A percentile compares a stretch with the other conserved stretches of the same genome.
Evolutionary conservation across 2,797 vertebrate species (phyloP).

Genomic region (Argyrosomus regius): DNA sequence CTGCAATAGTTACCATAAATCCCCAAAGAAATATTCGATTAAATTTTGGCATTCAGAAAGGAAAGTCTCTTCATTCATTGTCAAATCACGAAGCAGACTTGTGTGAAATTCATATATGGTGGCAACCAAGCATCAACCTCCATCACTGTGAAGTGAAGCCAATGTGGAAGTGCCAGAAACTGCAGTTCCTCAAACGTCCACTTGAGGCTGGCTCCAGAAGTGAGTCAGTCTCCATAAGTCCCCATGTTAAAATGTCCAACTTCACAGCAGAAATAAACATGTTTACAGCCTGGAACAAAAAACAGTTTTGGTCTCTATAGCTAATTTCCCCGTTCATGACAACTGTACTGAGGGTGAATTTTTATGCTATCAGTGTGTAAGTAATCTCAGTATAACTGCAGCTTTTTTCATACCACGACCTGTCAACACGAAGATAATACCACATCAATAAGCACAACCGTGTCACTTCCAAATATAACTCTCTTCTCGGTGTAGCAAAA

Average conservation of each 20-base stretch:
- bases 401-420: constrained; percentile 5
- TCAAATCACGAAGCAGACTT: not conserved
- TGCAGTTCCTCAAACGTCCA: too few species aligned
- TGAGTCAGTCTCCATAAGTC: too few species aligned
- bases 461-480: constrained; percentile 51
- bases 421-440: constrained; percentile 44
- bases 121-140: too few species aligned
- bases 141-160: too few species aligned
- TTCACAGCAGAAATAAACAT: too few species aligned
- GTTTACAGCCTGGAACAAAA: too few species aligned
- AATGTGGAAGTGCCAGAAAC: too few species aligned
- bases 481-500: constrained; percentile 3
- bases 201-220: too few species aligned
- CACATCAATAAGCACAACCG: constrained; percentile 20
- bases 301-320: too few species aligned
- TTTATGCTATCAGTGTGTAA: not conserved
- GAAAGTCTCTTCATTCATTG: not conserved
- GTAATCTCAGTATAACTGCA: constrained; percentile 11
- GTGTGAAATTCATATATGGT: not conserved
- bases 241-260: too few species aligned
- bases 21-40: not conserved
- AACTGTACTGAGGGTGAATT: too few species aligned
- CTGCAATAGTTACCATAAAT: not conserved
- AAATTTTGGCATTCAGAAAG: not conserved
- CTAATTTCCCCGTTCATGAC: too few species aligned